Evolutionary conservation across 2,797 vertebrate species (phyloP).

Genomic region (Diplodus sargus): DNA sequence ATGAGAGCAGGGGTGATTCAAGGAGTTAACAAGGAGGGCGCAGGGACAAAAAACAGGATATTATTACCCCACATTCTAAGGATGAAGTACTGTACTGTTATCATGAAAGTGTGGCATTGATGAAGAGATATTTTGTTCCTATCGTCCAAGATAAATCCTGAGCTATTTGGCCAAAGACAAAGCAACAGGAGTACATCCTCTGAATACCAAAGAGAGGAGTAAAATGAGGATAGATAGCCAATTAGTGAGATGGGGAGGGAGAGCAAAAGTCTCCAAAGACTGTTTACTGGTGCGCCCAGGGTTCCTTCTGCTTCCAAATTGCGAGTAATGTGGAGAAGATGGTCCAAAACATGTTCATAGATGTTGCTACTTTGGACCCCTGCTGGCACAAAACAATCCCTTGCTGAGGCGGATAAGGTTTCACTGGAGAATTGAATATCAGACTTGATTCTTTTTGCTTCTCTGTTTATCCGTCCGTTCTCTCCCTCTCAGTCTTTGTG

Average conservation of each 20-base stretch:
- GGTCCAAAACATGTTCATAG: slow-evolving; percentile 75
- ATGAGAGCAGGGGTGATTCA: slow-evolving; percentile 55
- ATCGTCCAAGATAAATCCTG: slow-evolving; percentile 59
- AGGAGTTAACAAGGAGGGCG: slow-evolving; percentile 58
- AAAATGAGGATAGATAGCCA: slow-evolving; percentile 78
- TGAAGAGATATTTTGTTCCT: slow-evolving; percentile 72
- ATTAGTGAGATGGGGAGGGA: slow-evolving; percentile 72
- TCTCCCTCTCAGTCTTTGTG: slow-evolving; percentile 40
- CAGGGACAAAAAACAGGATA: slow-evolving; percentile 44
- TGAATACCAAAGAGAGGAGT: slow-evolving; percentile 71
- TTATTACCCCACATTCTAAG: slow-evolving; percentile 46
- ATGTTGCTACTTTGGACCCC: slow-evolving; percentile 65
- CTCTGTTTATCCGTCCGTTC: slow-evolving; percentile 42
- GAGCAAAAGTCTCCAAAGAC: slow-evolving; percentile 65
- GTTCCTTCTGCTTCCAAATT: slow-evolving; percentile 72
- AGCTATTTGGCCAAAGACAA: slow-evolving; percentile 61
- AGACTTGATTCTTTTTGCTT: slow-evolving; percentile 57
- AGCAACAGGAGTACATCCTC: slow-evolving; percentile 48
- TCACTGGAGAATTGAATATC: slow-evolving; percentile 70
- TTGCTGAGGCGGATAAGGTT: slow-evolving; percentile 62
- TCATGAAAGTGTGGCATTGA: slow-evolving; percentile 57
- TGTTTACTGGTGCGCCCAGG: slow-evolving; percentile 61
- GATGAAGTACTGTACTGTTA: slow-evolving; percentile 50
- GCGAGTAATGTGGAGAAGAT: slow-evolving; percentile 75
- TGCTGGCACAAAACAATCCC: slow-evolving; percentile 68